Evolutionary conservation across 2,888 invertebrate genomes (phyloP).

Genomic region (Drosophila neotestacea): DNA sequence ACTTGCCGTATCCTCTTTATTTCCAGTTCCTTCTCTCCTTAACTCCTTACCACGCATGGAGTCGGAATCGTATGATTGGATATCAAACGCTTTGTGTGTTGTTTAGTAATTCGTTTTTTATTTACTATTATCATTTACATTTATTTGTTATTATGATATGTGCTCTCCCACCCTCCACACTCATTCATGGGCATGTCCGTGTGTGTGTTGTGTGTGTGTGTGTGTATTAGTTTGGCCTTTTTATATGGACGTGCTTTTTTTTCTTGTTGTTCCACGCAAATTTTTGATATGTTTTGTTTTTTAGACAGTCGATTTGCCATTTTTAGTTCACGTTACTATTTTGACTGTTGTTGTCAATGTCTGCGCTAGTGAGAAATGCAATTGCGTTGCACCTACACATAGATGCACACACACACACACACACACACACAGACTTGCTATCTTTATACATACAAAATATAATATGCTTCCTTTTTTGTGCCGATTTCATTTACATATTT

Average conservation of each 20-base stretch:
- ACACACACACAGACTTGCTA: conserved; percentile 12
- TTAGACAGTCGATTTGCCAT: conserved; percentile 66
- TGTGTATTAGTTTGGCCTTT: conserved; percentile 42
- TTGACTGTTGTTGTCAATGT: conserved; percentile 47
- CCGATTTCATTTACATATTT: conserved; percentile 72
- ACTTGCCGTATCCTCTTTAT: conserved; percentile 25
- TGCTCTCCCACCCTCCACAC: background rate
- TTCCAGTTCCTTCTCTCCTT: background rate
- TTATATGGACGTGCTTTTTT: conserved; percentile 42
- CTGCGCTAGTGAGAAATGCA: conserved; percentile 65
- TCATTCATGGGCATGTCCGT: conserved; percentile 7
- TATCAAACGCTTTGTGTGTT: conserved; percentile 66
- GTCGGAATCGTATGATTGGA: conserved; percentile 51
- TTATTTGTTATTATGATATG: conserved; percentile 79
- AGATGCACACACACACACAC: conserved; percentile 14
- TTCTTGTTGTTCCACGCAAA: conserved; percentile 57
- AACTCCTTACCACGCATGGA: conserved; percentile 53
- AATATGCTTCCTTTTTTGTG: conserved; percentile 27
- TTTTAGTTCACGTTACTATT: conserved; percentile 43
- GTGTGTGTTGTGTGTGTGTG: conserved; percentile 11
- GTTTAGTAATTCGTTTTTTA: conserved; percentile 80
- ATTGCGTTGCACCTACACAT: conserved; percentile 63
- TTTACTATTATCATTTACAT: conserved; percentile 79
- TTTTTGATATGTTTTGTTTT: conserved; percentile 68
- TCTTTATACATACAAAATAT: conserved; percentile 20